phyloP scores from a whole-genome alignment of 2,797 vertebrate species.

The Lepus oiostolus region DNA sequence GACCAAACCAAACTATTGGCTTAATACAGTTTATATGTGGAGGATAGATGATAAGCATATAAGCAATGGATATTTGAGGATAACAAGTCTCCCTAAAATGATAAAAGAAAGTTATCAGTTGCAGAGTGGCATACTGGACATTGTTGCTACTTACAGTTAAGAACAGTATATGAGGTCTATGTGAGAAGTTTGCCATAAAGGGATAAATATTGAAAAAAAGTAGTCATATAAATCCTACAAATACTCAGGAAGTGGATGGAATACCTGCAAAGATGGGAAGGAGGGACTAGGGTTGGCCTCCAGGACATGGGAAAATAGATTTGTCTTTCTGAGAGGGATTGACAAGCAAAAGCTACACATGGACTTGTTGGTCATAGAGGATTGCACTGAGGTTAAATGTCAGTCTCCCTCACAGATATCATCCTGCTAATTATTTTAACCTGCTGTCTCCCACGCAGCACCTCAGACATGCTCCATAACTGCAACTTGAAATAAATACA shows the following conservation, averaged over 20 bases:
- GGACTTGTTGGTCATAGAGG: not conserved
- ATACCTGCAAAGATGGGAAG: not conserved
- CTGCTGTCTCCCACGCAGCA: not conserved
- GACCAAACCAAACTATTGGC: not conserved
- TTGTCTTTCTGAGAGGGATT: not conserved
- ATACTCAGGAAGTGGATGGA: not conserved
- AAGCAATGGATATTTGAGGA: not conserved
- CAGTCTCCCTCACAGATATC: not conserved
- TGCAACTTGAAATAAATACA: constrained; percentile 24
- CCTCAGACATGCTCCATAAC: constrained; percentile 2
- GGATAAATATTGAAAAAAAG: not conserved
- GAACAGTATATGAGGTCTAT: not conserved
- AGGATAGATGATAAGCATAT: not conserved
- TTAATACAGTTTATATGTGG: not conserved
- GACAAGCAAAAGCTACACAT: not conserved
- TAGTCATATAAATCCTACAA: not conserved
- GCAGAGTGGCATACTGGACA: not conserved
- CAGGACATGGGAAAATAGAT: not conserved
- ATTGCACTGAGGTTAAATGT: fast-evolving
- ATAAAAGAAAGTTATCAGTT: not conserved
- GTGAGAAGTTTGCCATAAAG: not conserved
- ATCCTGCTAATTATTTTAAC: not conserved
- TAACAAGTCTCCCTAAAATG: constrained; percentile 4
- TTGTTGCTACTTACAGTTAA: not conserved
- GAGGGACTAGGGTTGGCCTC: not conserved